Percentiles rank a stretch among this genome's conserved stretches.
These are phyloP conservation scores for Muscina levida DNA, from an alignment of 2,888 invertebrate species.

Conservation along the genomic window DNA sequence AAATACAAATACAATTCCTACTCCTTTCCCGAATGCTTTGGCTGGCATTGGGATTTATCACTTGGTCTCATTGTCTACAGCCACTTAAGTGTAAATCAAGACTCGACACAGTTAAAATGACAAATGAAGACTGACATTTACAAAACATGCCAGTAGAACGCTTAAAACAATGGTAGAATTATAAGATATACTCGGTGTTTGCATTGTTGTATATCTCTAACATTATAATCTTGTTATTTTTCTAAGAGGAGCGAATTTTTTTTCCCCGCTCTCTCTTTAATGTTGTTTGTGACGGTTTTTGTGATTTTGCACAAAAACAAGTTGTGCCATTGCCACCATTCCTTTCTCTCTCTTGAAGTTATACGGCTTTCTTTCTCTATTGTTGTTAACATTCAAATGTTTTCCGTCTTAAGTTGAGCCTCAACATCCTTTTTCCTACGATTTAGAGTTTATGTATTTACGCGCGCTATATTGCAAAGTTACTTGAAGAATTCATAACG, in stretches of 20 bases:
- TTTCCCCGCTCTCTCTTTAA: constrained; percentile 22
- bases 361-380: constrained; percentile 42
- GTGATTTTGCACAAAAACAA: constrained; percentile 34
- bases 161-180: constrained; percentile 43
- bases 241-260: neutral
- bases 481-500: constrained; percentile 6
- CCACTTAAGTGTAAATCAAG: constrained; percentile 66
- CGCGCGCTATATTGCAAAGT: neutral
- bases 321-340: constrained; percentile 15
- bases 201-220: constrained; percentile 40
- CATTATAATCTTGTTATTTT: constrained; percentile 58
- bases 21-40: no score
- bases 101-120: constrained; percentile 70
- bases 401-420: constrained; percentile 21
- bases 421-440: constrained; percentile 23
- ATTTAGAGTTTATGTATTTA: constrained; percentile 31
- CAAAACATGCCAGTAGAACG: constrained; percentile 73
- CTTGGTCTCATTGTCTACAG: constrained; percentile 13
- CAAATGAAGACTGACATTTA: constrained; percentile 79
- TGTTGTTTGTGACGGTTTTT: constrained; percentile 47
- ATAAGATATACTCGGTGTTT: neutral
- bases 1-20: no score
- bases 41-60: no score
- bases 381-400: constrained; percentile 55
- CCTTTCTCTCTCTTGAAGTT: neutral